Evolutionary conservation across 2,888 invertebrate genomes (phyloP).

Genomic region (Gortyna flavago): DNA sequence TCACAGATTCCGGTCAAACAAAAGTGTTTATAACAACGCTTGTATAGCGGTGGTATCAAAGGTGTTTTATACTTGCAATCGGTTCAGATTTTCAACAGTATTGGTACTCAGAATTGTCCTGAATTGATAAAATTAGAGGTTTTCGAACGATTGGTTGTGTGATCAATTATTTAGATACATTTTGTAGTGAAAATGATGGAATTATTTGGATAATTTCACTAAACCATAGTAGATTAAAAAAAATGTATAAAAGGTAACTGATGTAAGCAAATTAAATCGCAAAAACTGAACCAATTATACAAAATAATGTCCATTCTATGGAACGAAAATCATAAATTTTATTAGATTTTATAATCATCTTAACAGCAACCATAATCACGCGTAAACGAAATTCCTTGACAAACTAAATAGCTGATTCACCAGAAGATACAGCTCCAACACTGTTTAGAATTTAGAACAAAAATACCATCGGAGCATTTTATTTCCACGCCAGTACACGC

Average conservation of each 20-base stretch:
- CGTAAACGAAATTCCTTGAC: not conserved
- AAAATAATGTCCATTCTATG: not conserved
- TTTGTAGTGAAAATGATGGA: not conserved
- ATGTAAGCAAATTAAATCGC: not conserved
- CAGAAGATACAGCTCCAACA: conserved; percentile 22
- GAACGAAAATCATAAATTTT: not conserved
- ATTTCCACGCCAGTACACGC: conserved; percentile 54
- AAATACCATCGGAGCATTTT: conserved; percentile 49
- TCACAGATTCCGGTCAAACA: conserved; percentile 31
- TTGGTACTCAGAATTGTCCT: not conserved
- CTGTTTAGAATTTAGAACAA: conserved; percentile 47
- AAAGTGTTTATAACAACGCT: conserved; percentile 48
- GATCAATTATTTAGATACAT: not conserved
- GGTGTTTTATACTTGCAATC: not conserved
- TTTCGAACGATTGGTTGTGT: not conserved
- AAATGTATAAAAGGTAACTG: too few relatives aligned
- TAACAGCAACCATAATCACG: conserved; percentile 2
- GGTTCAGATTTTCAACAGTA: not conserved
- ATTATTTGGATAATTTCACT: not conserved
- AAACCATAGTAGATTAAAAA: not conserved
- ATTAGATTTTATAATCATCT: not conserved
- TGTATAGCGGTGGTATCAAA: not conserved
- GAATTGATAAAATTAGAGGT: too few relatives aligned
- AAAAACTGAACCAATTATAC: not conserved
- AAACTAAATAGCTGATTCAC: conserved; percentile 24